A percentile compares a stretch with the other conserved stretches of the same genome.
Conservation (phyloP, 1,140 invertebrate genomes). For the Cepaea nemoralis region DNA sequence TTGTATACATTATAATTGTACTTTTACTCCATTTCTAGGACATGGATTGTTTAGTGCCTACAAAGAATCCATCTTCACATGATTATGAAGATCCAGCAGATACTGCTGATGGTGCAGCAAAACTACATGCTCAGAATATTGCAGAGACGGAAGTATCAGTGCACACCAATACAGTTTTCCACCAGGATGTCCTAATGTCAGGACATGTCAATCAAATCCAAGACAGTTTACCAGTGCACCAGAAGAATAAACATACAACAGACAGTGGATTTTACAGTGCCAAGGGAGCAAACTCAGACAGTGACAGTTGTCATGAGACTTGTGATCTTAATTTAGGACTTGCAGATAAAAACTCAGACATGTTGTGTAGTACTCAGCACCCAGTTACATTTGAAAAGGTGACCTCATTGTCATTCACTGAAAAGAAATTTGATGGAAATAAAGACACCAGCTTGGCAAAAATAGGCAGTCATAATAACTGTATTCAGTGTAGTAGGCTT, state of each 20-base stretch:
- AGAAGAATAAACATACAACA: constrained; percentile 43
- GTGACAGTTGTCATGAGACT: constrained; percentile 33
- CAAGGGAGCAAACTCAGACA: constrained; percentile 49
- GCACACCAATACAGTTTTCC: background rate
- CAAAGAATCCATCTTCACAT: background rate
- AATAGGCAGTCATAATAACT: background rate
- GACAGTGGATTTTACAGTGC: constrained; percentile 53
- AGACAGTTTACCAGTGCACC: constrained; percentile 6
- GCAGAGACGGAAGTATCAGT: background rate
- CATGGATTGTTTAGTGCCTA: background rate
- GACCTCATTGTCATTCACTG: background rate
- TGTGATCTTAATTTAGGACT: constrained; percentile 14
- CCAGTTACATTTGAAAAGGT: background rate
- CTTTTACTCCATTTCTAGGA: background rate
- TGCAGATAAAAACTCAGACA: background rate
- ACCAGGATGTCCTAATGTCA: background rate
- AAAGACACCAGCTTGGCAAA: background rate
- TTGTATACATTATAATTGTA: background rate
- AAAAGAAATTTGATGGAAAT: background rate
- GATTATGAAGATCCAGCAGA: constrained; percentile 37
- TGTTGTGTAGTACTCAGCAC: background rate
- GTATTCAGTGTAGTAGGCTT: background rate
- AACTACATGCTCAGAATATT: background rate
- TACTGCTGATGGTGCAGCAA: background rate
- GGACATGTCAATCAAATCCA: background rate